Conservation (phyloP, 2,797 vertebrate species). For the Cossypha heuglini region DNA sequence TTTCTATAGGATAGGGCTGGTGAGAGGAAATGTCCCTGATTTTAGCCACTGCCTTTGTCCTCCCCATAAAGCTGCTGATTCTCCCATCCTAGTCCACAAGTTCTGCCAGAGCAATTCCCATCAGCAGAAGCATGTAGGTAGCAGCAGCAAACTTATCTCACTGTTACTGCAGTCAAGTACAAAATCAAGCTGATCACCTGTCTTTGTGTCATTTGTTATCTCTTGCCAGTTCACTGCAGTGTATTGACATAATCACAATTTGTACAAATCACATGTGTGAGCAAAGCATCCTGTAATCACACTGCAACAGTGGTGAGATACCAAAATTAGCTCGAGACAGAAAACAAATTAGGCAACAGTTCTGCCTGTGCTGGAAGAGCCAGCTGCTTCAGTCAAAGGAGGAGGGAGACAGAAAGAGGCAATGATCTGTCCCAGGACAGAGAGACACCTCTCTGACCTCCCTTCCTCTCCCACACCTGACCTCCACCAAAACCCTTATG, state of each 20-base stretch:
- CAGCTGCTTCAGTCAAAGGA: not conserved
- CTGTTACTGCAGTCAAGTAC: not conserved
- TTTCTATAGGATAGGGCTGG: not conserved
- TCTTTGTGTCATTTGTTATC: not conserved
- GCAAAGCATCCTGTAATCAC: not conserved
- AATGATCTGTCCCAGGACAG: not conserved
- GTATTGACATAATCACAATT: not conserved
- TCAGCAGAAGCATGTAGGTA: not conserved
- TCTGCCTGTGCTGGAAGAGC: not conserved
- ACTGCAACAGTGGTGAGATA: not conserved
- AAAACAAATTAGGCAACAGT: not conserved
- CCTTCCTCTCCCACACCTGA: not conserved
- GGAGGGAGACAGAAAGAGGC: not conserved
- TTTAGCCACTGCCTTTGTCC: not conserved
- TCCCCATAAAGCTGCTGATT: not conserved
- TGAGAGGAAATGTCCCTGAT: not conserved
- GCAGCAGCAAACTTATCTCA: not conserved
- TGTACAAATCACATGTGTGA: fast-evolving
- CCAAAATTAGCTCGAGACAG: not conserved
- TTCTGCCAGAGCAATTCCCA: not conserved
- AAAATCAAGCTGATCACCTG: not conserved
- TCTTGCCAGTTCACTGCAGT: not conserved
- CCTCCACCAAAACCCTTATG: not conserved
- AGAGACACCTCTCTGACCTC: not conserved
- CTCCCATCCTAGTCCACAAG: not conserved